These are phyloP conservation scores for Mya arenaria DNA, from an alignment of 1,140 invertebrate genomes.

Conservation along the genomic window DNA sequence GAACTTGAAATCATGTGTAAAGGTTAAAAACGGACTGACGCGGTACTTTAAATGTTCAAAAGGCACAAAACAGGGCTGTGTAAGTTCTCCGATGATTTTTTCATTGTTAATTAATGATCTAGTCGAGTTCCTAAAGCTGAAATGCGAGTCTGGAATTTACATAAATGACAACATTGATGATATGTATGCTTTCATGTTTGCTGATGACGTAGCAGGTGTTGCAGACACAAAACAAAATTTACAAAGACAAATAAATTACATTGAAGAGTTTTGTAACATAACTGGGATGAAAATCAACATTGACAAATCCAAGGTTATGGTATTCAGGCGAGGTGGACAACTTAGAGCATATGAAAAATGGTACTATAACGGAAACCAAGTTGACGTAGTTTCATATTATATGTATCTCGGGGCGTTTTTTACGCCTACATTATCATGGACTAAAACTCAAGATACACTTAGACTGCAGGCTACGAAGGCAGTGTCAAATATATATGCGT, in stretches of 20 bases:
- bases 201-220: slow-evolving; percentile 1
- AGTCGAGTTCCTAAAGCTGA: neutral
- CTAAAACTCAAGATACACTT: neutral
- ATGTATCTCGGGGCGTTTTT: slow-evolving; percentile 32
- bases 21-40: neutral
- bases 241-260: slow-evolving; percentile 6
- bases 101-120: slow-evolving; percentile 15
- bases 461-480: slow-evolving; percentile 9
- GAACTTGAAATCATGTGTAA: slow-evolving; percentile 11
- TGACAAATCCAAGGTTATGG: slow-evolving; percentile 32
- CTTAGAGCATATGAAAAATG: slow-evolving; percentile 15
- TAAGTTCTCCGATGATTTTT: neutral
- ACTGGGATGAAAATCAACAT: slow-evolving; percentile 21
- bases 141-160: neutral
- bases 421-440: slow-evolving; percentile 29
- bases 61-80: slow-evolving; percentile 30
- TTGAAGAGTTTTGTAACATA: neutral
- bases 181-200: slow-evolving; percentile 29
- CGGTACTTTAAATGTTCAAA: slow-evolving; percentile 6
- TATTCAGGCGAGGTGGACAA: slow-evolving; percentile 19
- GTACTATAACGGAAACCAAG: neutral
- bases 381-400: slow-evolving; percentile 29
- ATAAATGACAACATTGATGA: neutral
- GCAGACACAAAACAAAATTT: slow-evolving; percentile 8
- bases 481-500: neutral